These are phyloP conservation scores for Digitonthophagus gazella DNA, from an alignment of 2,888 invertebrate genomes.

Conservation along the genomic window DNA sequence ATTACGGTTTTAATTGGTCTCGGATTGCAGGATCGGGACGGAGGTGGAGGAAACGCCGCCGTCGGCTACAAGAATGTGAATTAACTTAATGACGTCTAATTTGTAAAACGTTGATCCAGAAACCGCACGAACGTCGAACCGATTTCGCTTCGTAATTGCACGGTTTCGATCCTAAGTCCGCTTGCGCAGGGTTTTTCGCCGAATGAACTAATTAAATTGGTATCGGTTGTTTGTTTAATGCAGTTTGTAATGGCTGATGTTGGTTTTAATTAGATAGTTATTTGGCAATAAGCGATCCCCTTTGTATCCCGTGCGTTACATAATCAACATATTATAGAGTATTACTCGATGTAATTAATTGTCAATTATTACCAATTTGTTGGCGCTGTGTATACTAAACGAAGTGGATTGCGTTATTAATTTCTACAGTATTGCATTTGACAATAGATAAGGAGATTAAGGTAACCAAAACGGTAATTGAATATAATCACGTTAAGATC, in stretches of 20 bases:
- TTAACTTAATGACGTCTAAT: slow-evolving; percentile 29
- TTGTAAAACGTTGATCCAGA: slow-evolving; percentile 20
- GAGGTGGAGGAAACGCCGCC: not conserved
- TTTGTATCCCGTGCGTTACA: too few species aligned
- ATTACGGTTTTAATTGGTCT: slow-evolving; percentile 37
- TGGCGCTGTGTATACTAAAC: not conserved
- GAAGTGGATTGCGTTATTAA: not conserved
- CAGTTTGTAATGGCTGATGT: not conserved
- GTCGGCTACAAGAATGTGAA: slow-evolving; percentile 25
- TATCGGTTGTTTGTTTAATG: not conserved
- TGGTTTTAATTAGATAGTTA: not conserved
- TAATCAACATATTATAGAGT: not conserved
- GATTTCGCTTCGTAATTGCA: not conserved
- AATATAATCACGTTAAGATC: not conserved
- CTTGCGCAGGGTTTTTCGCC: not conserved
- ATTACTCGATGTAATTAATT: not conserved
- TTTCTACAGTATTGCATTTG: not conserved
- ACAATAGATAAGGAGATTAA: not conserved
- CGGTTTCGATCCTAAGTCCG: not conserved
- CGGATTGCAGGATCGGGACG: slow-evolving; percentile 30
- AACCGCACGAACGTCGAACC: not conserved
- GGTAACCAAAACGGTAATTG: not conserved
- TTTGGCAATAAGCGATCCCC: not conserved
- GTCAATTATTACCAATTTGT: not conserved
- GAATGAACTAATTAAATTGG: not conserved